Evolutionary conservation across 2,797 vertebrate genomes (phyloP).

Genomic region (Rhabdophis nuchalis): DNA sequence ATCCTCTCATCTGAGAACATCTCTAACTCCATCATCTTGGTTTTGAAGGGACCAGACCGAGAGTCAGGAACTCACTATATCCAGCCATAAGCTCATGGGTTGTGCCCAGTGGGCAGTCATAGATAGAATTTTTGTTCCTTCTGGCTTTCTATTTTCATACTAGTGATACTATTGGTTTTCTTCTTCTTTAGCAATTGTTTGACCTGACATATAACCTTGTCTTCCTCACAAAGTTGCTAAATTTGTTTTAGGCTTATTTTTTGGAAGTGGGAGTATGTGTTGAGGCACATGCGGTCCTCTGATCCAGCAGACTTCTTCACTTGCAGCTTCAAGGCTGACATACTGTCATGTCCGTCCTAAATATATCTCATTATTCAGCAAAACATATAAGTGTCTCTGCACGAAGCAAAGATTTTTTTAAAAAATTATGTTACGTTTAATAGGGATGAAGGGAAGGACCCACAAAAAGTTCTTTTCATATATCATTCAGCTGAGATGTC

Average conservation of each 20-base stretch:
- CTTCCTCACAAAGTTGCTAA: not conserved
- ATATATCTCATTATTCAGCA: not conserved
- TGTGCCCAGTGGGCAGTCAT: not conserved
- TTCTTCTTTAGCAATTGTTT: not conserved
- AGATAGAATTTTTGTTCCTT: not conserved
- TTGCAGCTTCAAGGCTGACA: not conserved
- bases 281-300: not conserved
- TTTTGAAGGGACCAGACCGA: not conserved
- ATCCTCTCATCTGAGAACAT: not conserved
- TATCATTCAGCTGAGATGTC: conserved; percentile 31
- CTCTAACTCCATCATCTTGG: not conserved
- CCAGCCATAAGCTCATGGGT: not conserved
- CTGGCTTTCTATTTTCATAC: not conserved
- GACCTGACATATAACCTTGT: not conserved
- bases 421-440: not conserved
- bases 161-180: not conserved
- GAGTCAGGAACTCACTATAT: not conserved
- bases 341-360: not conserved
- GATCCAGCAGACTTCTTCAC: not conserved
- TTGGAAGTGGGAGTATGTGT: not conserved
- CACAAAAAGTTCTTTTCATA: not conserved
- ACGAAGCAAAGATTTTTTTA: not conserved
- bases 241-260: not conserved
- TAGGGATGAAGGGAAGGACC: not conserved
- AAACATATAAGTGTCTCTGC: not conserved